Evolutionary conservation across 2,113 vertebrate genomes (phyloP).

Genomic region (Ammodramus savannarum): DNA sequence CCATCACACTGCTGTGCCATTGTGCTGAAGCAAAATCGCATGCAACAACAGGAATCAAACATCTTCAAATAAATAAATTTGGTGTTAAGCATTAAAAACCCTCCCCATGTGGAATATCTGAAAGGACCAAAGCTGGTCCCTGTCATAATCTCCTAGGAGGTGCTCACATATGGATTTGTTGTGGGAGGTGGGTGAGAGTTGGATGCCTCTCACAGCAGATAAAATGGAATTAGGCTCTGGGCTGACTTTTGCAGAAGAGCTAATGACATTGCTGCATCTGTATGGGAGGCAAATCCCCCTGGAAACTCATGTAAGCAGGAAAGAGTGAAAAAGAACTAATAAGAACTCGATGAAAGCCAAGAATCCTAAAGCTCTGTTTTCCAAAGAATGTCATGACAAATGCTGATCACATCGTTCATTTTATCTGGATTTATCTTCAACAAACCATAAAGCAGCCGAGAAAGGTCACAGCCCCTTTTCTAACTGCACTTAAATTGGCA

Average conservation of each 20-base stretch:
- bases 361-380: not conserved
- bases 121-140: not conserved
- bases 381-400: not conserved
- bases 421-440: not conserved
- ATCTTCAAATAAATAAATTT: not conserved
- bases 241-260: not conserved
- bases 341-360: not conserved
- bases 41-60: not conserved
- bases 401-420: not conserved
- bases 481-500: not conserved
- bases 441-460: not conserved
- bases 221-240: not conserved
- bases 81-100: not conserved
- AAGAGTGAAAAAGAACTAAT: not conserved
- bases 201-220: not conserved
- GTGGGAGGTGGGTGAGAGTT: not conserved
- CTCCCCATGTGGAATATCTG: not conserved
- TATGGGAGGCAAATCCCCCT: not conserved
- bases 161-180: not conserved
- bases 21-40: not conserved
- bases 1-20: not conserved
- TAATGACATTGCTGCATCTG: not conserved
- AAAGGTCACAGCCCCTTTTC: not conserved
- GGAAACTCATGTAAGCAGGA: not conserved
- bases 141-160: not conserved